phyloP scores from a whole-genome alignment of 2,113 vertebrate species.

The Datnioides undecimradiatus region DNA sequence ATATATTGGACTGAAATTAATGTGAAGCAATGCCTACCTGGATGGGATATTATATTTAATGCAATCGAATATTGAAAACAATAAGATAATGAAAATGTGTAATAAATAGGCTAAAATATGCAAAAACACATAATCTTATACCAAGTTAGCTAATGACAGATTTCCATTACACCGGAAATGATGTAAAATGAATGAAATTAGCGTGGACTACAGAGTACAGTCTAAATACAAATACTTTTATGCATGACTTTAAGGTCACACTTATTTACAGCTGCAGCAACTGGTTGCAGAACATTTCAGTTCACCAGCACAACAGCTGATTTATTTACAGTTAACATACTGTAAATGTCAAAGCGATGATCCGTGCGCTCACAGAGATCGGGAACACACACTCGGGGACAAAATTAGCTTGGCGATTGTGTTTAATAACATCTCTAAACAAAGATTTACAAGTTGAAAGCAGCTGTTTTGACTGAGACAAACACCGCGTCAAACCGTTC shows the following conservation, averaged over 20 bases:
- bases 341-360: neutral
- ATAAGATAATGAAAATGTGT: no score
- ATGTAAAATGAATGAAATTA: no score
- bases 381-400: neutral
- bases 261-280: neutral
- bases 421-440: neutral
- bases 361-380: neutral
- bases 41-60: no score
- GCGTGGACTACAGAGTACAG: no score
- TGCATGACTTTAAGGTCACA: neutral
- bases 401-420: neutral
- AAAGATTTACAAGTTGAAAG: conserved; percentile 11
- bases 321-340: neutral
- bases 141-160: neutral
- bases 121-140: no score
- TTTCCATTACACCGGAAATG: neutral
- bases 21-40: no score
- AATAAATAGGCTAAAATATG: neutral
- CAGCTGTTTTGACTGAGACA: conserved; percentile 23
- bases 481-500: conserved; percentile 29
- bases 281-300: neutral
- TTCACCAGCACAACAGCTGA: neutral
- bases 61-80: no score
- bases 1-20: no score
- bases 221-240: neutral